Percentiles rank a stretch among this genome's conserved stretches.
Conservation (phyloP, 2,888 invertebrate species). For the Aelia acuminata region DNA sequence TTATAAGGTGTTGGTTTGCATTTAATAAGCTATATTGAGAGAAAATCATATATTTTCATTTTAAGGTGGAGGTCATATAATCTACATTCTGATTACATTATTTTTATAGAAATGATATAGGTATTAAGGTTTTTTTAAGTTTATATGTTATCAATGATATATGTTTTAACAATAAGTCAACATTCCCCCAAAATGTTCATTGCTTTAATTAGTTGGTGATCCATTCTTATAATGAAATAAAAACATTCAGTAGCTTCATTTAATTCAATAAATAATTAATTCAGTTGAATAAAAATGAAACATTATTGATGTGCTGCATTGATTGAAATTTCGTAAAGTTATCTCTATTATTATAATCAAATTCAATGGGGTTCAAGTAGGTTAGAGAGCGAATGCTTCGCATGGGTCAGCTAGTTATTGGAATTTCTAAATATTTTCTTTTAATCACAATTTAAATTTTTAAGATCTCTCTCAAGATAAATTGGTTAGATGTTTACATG, state of each 20-base stretch:
- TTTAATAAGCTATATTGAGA: not conserved
- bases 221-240: not conserved
- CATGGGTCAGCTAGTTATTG: not conserved
- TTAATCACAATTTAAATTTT: not conserved
- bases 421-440: not conserved
- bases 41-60: not conserved
- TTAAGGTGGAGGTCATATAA: conserved; percentile 6
- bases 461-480: not conserved
- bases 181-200: not conserved
- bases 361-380: no score
- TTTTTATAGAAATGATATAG: not conserved
- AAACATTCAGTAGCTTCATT: not conserved
- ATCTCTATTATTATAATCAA: not conserved
- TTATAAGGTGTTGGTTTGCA: conserved; percentile 6
- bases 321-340: not conserved
- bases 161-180: not conserved
- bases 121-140: not conserved
- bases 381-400: no score
- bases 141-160: not conserved
- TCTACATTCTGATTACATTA: not conserved
- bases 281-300: no score
- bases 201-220: not conserved
- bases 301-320: not conserved
- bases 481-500: not conserved
- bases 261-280: not conserved